Evolutionary conservation across 37 sponge, comb jelly and placozoan species (phyloP), one percentile per base, ranked within the genome.

Genomic region (Haliclona indistincta): DNA sequence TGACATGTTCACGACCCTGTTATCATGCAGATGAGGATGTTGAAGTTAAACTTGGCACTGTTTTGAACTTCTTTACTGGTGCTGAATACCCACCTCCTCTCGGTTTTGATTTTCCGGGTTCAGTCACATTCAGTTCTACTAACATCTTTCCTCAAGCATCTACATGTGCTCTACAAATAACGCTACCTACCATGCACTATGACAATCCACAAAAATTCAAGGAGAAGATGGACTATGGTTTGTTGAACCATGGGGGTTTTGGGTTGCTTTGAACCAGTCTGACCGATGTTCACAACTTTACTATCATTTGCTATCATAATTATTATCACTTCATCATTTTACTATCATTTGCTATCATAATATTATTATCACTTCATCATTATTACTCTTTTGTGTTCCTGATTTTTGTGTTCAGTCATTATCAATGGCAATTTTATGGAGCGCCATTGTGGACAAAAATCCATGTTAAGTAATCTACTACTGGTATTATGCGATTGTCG

Each of bases 241-340:
- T 64, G 1, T 15, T 30, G 30, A 64, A 64, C 22, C 77, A 77
- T 77, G 77, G 77, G 11, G 77, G 67, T 20, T 77, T 77, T 64
- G 77, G 77, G 3, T 43, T 77, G n/a, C n/a, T n/a, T n/a, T n/a
- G n/a, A n/a, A n/a, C n/a, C n/a, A n/a, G n/a, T n/a, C n/a, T n/a
- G n/a, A n/a, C n/a, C n/a, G n/a, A n/a, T n/a, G n/a, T n/a, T n/a
- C n/a, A n/a, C n/a, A n/a, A n/a, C n/a, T n/a, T n/a, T n/a, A n/a
- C n/a, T n/a, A n/a, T n/a, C n/a, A n/a, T n/a, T n/a, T n/a, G n/a
- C n/a, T n/a, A n/a, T n/a, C n/a, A n/a, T n/a, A n/a, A n/a, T n/a
- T n/a, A n/a, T n/a, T n/a, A n/a, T n/a, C n/a, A n/a, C n/a, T n/a
- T n/a, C n/a, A n/a, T n/a, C n/a, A n/a, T n/a, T n/a, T n/a, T n/a